phyloP scores from a whole-genome alignment of 2,113 vertebrate species.

The Zosterops japonicus region DNA sequence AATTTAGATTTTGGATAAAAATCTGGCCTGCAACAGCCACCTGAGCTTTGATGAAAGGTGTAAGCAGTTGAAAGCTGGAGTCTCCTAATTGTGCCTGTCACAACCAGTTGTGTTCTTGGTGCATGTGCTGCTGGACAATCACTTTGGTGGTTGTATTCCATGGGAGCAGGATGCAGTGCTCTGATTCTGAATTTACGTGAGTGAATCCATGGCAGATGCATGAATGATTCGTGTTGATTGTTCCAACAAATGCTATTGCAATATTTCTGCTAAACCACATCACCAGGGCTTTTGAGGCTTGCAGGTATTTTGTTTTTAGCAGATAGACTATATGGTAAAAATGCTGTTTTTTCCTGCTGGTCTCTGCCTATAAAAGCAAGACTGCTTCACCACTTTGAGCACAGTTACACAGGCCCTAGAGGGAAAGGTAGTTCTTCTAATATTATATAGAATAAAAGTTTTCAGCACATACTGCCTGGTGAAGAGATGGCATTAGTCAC shows the following conservation, averaged over 20 bases:
- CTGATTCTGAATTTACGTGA: not conserved
- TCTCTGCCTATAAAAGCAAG: not conserved
- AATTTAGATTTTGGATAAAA: not conserved
- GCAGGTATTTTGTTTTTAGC: not conserved
- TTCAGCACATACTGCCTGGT: not conserved
- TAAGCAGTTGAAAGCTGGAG: not conserved
- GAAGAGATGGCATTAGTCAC: not conserved
- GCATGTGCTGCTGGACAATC: not conserved
- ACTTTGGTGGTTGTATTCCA: not conserved
- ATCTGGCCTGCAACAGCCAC: not conserved
- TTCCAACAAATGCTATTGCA: not conserved
- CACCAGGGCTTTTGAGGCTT: not conserved
- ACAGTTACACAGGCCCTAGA: not conserved
- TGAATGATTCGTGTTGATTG: not conserved
- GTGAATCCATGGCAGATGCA: not conserved
- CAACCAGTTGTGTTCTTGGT: not conserved
- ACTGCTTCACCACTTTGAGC: not conserved
- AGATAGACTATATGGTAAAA: not conserved
- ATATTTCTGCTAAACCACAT: not conserved
- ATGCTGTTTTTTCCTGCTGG: not conserved
- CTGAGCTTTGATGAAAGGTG: not conserved
- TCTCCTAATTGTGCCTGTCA: not conserved
- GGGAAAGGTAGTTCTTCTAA: not conserved
- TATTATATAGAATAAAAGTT: not conserved
- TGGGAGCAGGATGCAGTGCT: not conserved